Conservation (phyloP, 2,888 invertebrate genomes). For the Pardosa pseudoannulata region DNA sequence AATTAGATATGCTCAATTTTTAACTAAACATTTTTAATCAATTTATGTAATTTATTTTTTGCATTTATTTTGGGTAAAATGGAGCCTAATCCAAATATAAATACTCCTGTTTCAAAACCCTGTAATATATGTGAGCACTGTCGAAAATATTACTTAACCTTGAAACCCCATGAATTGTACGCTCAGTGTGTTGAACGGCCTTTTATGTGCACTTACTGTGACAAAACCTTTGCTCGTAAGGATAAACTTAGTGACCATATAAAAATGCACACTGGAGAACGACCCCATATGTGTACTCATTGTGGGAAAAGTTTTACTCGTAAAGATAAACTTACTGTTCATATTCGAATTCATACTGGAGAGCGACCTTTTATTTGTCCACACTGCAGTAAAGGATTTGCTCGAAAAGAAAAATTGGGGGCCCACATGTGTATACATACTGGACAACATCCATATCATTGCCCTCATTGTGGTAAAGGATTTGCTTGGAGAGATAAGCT, state of each 20-base stretch:
- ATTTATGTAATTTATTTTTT: slow-evolving; percentile 13
- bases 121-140: slow-evolving; percentile 67
- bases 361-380: slow-evolving; percentile 60
- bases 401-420: slow-evolving; percentile 52
- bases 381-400: slow-evolving; percentile 59
- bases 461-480: slow-evolving; percentile 59
- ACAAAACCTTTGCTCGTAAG: slow-evolving; percentile 53
- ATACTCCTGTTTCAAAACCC: slow-evolving; percentile 36
- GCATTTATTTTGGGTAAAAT: not conserved
- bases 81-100: not conserved
- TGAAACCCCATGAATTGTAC: slow-evolving; percentile 64
- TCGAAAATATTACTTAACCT: slow-evolving; percentile 52
- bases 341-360: slow-evolving; percentile 58
- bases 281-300: slow-evolving; percentile 55
- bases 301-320: slow-evolving; percentile 64
- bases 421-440: slow-evolving; percentile 61
- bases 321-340: slow-evolving; percentile 56
- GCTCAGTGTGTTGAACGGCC: slow-evolving; percentile 65
- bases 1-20: not conserved
- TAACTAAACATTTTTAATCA: not conserved
- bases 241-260: slow-evolving; percentile 62
- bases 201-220: slow-evolving; percentile 58
- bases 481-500: slow-evolving; percentile 66
- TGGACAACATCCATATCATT: slow-evolving; percentile 54
- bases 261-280: slow-evolving; percentile 64